Conservation (phyloP, 2,888 invertebrate species). For the Colletes collaris region DNA sequence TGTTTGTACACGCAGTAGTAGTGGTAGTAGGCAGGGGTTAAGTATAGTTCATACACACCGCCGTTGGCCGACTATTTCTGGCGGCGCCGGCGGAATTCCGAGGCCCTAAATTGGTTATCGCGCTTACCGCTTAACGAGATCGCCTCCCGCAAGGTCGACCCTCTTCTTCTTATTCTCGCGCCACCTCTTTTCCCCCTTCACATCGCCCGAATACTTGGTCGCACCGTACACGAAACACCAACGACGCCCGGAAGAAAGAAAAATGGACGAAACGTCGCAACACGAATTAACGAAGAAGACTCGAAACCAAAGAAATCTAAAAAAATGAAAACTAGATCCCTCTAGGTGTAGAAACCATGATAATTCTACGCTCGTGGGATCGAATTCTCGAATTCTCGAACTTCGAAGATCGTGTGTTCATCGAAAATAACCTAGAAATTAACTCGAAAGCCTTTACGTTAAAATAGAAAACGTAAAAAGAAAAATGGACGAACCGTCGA, state of each 20-base stretch:
- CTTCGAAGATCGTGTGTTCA: too few relatives aligned
- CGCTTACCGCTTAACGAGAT: constrained; percentile 74
- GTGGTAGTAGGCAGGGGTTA: constrained; percentile 57
- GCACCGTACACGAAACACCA: constrained; percentile 40
- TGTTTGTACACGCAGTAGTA: constrained; percentile 42
- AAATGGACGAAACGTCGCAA: constrained; percentile 21
- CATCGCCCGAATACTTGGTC: constrained; percentile 43
- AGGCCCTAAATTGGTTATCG: constrained; percentile 81
- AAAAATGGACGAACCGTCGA: too few relatives aligned
- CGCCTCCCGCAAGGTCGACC: constrained; percentile 74
- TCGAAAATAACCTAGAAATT: too few relatives aligned
- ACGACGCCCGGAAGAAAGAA: constrained; percentile 21
- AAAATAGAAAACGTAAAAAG: too few relatives aligned
- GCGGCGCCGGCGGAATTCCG: constrained; percentile 80
- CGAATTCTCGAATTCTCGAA: too few relatives aligned
- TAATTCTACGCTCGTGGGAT: too few relatives aligned
- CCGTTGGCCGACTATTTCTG: constrained; percentile 76
- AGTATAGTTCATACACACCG: constrained; percentile 70
- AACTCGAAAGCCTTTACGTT: too few relatives aligned
- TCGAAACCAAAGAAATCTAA: not conserved
- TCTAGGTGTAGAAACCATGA: too few relatives aligned
- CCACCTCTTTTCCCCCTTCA: constrained; percentile 46
- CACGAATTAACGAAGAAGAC: not conserved
- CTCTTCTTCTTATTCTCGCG: constrained; percentile 57
- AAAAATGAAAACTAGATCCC: too few relatives aligned